These are phyloP conservation scores for Suncus etruscus DNA, from an alignment of 2,113 vertebrate species.

Conservation along the genomic window DNA sequence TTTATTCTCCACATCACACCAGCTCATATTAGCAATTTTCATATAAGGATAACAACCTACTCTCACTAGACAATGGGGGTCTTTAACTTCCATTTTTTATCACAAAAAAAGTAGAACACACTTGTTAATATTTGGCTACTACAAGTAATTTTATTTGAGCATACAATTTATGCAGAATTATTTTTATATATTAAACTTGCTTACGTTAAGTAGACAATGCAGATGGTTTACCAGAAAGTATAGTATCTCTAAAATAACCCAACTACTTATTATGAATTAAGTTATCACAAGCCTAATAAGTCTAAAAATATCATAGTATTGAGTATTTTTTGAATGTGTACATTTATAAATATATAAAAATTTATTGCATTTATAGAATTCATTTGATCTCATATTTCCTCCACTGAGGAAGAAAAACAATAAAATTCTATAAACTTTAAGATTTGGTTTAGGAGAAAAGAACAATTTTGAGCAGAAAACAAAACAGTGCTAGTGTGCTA, in stretches of 20 bases:
- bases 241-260: not conserved
- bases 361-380: not conserved
- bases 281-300: not conserved
- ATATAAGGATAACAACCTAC: not conserved
- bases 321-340: not conserved
- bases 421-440: not conserved
- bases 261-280: not conserved
- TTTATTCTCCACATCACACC: not conserved
- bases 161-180: not conserved
- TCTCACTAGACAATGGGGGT: not conserved
- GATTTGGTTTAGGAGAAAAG: not conserved
- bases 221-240: not conserved
- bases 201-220: not conserved
- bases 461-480: not conserved
- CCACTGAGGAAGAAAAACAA: not conserved
- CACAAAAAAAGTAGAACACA: not conserved
- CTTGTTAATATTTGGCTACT: not conserved
- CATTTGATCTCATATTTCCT: not conserved
- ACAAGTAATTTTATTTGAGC: slow-evolving; percentile 1
- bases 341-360: not conserved
- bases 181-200: not conserved
- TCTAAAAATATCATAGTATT: not conserved
- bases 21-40: not conserved
- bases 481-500: not conserved
- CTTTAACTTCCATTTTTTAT: not conserved